Percentiles rank a stretch among this genome's conserved stretches.
Conservation (phyloP, 1,140 invertebrate species). For the Sitophilus oryzae region DNA sequence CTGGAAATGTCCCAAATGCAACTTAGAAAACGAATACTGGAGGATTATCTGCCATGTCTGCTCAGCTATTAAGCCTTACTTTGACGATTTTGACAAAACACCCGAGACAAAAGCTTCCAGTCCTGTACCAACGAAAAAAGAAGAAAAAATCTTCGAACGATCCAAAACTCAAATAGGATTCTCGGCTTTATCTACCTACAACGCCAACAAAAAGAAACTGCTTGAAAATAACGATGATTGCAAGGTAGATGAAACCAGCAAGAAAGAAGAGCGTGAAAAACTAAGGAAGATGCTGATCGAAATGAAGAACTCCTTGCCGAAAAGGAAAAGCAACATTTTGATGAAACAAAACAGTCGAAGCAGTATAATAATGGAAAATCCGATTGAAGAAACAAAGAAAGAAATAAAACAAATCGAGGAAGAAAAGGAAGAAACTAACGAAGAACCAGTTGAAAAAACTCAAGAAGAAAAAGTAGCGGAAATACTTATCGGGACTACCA, state of each 20-base stretch:
- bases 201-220: constrained; percentile 26
- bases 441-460: constrained; percentile 21
- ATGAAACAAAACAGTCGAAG: constrained; percentile 30
- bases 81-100: constrained; percentile 38
- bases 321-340: constrained; percentile 39
- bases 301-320: constrained; percentile 61
- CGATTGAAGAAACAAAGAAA: constrained; percentile 12
- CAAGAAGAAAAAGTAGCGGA: constrained; percentile 34
- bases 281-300: constrained; percentile 59
- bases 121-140: constrained; percentile 17
- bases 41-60: constrained; percentile 53
- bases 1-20: constrained; percentile 52
- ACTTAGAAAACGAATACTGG: constrained; percentile 52
- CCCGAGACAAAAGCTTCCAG: constrained; percentile 21
- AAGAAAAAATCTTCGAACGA: constrained; percentile 32
- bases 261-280: constrained; percentile 48
- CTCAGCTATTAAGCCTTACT: constrained; percentile 44
- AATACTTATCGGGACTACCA: constrained; percentile 30
- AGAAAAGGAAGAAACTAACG: not conserved
- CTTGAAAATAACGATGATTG: constrained; percentile 17
- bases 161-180: constrained; percentile 43
- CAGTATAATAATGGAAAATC: constrained; percentile 38
- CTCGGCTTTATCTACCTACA: constrained; percentile 30
- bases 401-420: constrained; percentile 1
- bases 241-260: constrained; percentile 28